A percentile compares a stretch with the other conserved stretches of the same genome.
These are phyloP conservation scores for Beris morrisii DNA, from an alignment of 2,888 invertebrate genomes.

Conservation along the genomic window DNA sequence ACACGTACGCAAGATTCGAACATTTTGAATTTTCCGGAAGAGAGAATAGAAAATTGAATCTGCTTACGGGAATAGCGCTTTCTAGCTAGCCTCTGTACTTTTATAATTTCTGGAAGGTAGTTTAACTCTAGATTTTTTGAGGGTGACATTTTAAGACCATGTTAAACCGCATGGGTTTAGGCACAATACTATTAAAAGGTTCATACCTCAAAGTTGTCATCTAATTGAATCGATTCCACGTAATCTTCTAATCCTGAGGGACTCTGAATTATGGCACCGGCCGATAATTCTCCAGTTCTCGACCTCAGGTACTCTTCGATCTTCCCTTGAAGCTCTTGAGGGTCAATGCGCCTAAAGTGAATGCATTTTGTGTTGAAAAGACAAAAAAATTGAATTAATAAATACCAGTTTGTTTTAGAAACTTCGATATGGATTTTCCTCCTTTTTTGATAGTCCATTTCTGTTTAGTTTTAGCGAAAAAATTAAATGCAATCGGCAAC, in stretches of 20 bases:
- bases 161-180: no score
- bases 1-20: no score
- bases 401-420: neutral
- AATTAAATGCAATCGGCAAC: no score
- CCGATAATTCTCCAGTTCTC: neutral
- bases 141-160: no score
- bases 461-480: neutral
- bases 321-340: neutral
- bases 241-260: conserved; percentile 4
- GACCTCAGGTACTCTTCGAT: neutral
- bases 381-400: neutral
- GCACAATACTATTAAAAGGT: no score
- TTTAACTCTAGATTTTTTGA: no score
- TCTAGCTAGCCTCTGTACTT: no score
- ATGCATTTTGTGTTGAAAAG: neutral
- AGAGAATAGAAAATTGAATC: no score
- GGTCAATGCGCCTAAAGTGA: conserved; percentile 5
- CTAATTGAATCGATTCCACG: conserved; percentile 18
- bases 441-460: neutral
- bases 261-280: neutral
- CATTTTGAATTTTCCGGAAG: no score
- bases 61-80: no score
- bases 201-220: conserved; percentile 8
- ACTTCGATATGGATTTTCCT: conserved; percentile 12
- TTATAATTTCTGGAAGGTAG: no score